Evolutionary conservation across 2,113 vertebrate genomes (phyloP), one percentile per base, ranked within the genome.

Genomic region (Taxidea taxus): DNA sequence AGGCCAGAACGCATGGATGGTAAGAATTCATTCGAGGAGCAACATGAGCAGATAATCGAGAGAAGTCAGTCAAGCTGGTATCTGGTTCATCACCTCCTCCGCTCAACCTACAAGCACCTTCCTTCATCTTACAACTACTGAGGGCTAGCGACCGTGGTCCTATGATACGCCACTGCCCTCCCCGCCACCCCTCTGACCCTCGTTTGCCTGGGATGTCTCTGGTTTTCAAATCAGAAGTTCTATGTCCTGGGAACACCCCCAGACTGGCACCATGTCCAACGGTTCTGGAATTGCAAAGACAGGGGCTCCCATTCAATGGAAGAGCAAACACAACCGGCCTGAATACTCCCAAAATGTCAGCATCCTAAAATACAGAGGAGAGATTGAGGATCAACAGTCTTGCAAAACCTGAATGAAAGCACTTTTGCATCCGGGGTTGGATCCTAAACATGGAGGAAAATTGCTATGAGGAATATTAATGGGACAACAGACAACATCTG

Each of bases 391-490:
- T 13, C 29, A 27, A 18, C 2, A 2, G 37, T 6, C 1, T 60
- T 66, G 14, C 16, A 56, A 83, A 54, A 39, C 60, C 58, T 0
- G 21, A 80, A 66, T 2, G 4, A 15, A 11, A 47, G 75, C 47
- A 2, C 39, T n/a, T 29, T 20, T 6, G 3, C 1, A 13, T 15
- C 29, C 62, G 4, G 2, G 12, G 64, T 7, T 31, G 70, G 51
- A 44, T 31, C 39, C n/a, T 56, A 47, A 84, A 25, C 11, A 13
- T 10, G 23, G 25, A 80, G 70, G 16, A 25, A 89, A 78, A 49
- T 3, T 2, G 15, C 70, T 58, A 2, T 0, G 8, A 80, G 51
- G 27, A 27, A 20, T 6, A 12, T 12, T 21, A 54, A 18, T 1
- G 18, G 23, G 47, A 37, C 27, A 6, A 34, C 0, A 16, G 74